phyloP scores from a whole-genome alignment of 2,113 vertebrate genomes.

The Sylvia atricapilla region DNA sequence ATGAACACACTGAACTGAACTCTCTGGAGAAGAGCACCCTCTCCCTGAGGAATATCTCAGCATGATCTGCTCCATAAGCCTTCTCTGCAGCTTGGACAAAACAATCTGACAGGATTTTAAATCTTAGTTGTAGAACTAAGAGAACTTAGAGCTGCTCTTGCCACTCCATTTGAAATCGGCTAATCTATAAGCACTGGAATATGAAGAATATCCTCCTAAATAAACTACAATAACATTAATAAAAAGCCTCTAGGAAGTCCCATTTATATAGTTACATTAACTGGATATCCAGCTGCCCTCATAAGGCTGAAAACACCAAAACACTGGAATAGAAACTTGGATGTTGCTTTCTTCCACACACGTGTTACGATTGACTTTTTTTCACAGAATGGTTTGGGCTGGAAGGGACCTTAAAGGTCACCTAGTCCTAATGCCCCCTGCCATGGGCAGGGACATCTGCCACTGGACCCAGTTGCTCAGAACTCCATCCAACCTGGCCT shows the following conservation, averaged over 20 bases:
- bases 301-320: not conserved
- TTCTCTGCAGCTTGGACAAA: not conserved
- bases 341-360: not conserved
- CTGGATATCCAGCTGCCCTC: not conserved
- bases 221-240: not conserved
- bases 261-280: not conserved
- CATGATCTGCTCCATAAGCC: not conserved
- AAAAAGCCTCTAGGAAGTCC: not conserved
- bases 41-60: not conserved
- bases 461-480: not conserved
- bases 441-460: not conserved
- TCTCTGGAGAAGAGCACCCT: not conserved
- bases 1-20: not conserved
- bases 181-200: not conserved
- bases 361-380: fast-evolving
- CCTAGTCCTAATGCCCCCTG: fast-evolving
- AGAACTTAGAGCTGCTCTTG: not conserved
- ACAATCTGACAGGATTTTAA: not conserved
- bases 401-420: not conserved
- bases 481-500: not conserved
- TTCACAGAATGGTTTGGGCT: not conserved
- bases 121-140: not conserved
- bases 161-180: not conserved
- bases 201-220: not conserved
- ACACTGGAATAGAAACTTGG: not conserved